Base-by-base conservation (phyloP, 2,113 vertebrate genomes). In the Spea bombifrons region DNA sequence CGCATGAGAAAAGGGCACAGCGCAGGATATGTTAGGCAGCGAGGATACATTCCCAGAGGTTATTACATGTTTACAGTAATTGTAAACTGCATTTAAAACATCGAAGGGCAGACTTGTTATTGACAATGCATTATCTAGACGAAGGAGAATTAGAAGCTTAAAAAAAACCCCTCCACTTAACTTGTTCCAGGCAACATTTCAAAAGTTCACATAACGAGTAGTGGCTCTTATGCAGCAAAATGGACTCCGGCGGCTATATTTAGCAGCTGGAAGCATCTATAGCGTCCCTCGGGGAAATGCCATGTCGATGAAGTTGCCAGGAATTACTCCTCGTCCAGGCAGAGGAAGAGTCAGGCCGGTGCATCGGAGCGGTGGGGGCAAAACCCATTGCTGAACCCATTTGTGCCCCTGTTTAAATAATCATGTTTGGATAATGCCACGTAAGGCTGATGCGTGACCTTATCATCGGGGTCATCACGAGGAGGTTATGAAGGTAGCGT, bases 161-260 rank as follows among this genome's bases (percentile, higher is more conserved):
- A 53, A 67, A 48, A 49, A 66, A 71, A 30, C 30, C 68, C 64
- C 55, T 52, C 59, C 77, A 79, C 77, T 73, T 79, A 73, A 73
- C 76, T 66, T 79, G 76, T 79, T 79, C 76, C 69, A 73, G 69
- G 76, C 70, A 79, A 66, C 49, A 73, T 73, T 79, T 79, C 77
- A 79, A 59, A 79, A 73, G 77, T 73, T 79, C 70, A 79, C 50
- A 57, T 71, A 57, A 71, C 45, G 57, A 73, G 63, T 73, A 52
- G 49, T 71, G 55, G 63, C 77, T 73, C 63, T 79, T 59, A 66
- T 48, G 70, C 76, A 46, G 45, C 43, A 72, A 8, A 57, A 66
- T 57, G 76, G 77, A n/a, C 76, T 64, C 53, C 17, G 5, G 43
- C n/a, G 53, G 59, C 70, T 79, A 73, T 73, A 73, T 79, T 79